phyloP scores from a whole-genome alignment of 2,888 invertebrate species.

The Pteria penguin region DNA sequence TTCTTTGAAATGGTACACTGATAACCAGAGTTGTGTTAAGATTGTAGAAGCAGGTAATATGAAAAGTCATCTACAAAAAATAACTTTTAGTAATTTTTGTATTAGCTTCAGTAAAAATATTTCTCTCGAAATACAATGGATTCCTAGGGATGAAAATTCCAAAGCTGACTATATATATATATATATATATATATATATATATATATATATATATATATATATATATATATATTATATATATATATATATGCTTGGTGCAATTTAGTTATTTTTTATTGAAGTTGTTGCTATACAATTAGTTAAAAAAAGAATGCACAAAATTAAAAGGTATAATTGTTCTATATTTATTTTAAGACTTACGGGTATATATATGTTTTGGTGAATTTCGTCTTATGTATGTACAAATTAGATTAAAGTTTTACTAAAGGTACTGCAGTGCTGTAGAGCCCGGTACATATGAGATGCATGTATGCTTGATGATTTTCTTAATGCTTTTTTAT shows the following conservation, averaged over 20 bases:
- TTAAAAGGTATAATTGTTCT: too few relatives aligned
- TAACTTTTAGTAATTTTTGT: too few relatives aligned
- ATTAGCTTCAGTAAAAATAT: too few relatives aligned
- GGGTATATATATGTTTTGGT: constrained; percentile 14
- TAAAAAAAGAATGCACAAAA: constrained; percentile 28
- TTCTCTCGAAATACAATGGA: constrained; percentile 26
- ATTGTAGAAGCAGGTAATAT: constrained; percentile 22
- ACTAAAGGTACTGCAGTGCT: too few relatives aligned
- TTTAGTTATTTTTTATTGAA: constrained; percentile 26
- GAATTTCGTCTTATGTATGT: too few relatives aligned
- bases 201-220: constrained; percentile 32
- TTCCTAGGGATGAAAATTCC: constrained; percentile 31
- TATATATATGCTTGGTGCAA: constrained; percentile 24
- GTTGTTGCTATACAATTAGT: constrained; percentile 33
- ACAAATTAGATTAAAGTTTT: too few relatives aligned
- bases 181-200: constrained; percentile 23
- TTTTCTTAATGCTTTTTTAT: too few relatives aligned
- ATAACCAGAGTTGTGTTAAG: too few relatives aligned
- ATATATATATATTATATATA: constrained; percentile 21
- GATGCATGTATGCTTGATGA: too few relatives aligned
- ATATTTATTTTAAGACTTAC: constrained; percentile 30
- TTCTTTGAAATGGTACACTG: constrained; percentile 8
- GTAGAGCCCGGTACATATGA: too few relatives aligned
- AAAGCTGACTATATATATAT: too few relatives aligned
- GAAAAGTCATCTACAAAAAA: constrained; percentile 19